Evolutionary conservation across 2,888 invertebrate genomes (phyloP), one percentile per base, ranked within the genome.

Genomic region (Belgica antarctica): DNA sequence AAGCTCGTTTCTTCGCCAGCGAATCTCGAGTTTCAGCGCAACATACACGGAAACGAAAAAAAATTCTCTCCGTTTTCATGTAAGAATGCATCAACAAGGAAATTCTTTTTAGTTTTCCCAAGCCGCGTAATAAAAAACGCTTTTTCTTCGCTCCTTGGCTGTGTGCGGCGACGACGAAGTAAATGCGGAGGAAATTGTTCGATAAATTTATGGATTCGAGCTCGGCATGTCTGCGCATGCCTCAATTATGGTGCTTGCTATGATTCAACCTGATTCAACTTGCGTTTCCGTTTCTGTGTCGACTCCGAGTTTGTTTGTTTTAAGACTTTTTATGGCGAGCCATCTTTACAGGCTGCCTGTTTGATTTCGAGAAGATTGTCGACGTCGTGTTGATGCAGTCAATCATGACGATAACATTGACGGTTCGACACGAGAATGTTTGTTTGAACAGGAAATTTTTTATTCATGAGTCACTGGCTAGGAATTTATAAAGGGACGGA

Each of bases 141-240:
- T 36, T 22, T 57, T 19, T 57, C n/a, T 19, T 57, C 25, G 5
- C 8, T 34, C 19, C 12, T 36, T 25, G 19, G 22, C 25, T 36
- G 63, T 63, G 41, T 63, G 36, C 22, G 63, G n/a, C 41, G 24
- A 24, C 19, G 63, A 61, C 17, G 15, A 41, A 41, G n/a, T n/a
- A n/a, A n/a, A n/a, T n/a, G n/a, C n/a, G n/a, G 41, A 41, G 61
- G 27, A 61, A 61, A 61, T n/a, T 61, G 25, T 52, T 52, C 52
- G 22, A 52, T 52, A 52, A 52, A 17, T 52, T 52, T 52, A 52
- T 52, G 22, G 12, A 12, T 17, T 22, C 22, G 19, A 4, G 19
- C 8, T 52, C 19, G 22, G 7, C n/a, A 31, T 19, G 7, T 7
- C 2, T 52, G 52, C 52, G 52, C 52, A 52, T 52, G 52, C 17